Percentiles rank a stretch among this genome's conserved stretches.
Evolutionary conservation across 2,797 vertebrate species (phyloP).

Genomic region (Tiaroga cobitis): DNA sequence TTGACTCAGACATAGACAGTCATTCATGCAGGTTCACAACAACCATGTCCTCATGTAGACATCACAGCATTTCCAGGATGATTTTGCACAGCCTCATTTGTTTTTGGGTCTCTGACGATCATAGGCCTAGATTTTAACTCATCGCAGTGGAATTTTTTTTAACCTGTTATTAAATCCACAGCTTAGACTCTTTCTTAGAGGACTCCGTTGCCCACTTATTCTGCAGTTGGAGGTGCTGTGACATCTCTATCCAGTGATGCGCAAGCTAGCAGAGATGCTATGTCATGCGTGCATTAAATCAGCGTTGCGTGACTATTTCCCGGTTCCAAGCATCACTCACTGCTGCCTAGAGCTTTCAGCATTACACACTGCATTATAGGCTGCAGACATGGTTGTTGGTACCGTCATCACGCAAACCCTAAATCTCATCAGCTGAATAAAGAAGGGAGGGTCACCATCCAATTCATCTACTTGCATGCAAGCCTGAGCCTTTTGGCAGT

Average conservation of each 20-base stretch:
- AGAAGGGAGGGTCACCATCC: conserved; percentile 21
- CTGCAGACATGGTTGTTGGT: conserved; percentile 4
- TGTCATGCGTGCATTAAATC: background rate
- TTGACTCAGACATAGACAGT: conserved; percentile 54
- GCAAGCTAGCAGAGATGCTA: conserved; percentile 15
- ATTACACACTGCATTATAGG: conserved; percentile 14
- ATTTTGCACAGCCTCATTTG: background rate
- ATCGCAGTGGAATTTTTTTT: background rate
- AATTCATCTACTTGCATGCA: background rate
- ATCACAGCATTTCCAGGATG: conserved; percentile 4
- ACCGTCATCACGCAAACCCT: background rate
- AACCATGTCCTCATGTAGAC: conserved; percentile 51
- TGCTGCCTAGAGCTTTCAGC: conserved; percentile 8
- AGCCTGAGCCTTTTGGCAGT: conserved; percentile 6
- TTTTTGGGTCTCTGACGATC: background rate
- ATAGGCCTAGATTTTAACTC: background rate
- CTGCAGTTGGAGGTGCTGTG: conserved; percentile 23
- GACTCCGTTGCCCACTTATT: conserved; percentile 30
- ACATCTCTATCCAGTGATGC: conserved; percentile 21
- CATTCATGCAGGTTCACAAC: conserved; percentile 51
- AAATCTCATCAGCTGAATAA: conserved; percentile 23
- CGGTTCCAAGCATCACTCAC: background rate
- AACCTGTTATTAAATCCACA: conserved; percentile 3
- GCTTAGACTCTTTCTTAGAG: conserved; percentile 30
- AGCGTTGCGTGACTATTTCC: conserved; percentile 24